Evolutionary conservation across 2,113 vertebrate species (phyloP), one percentile per base, ranked within the genome.

Genomic region (Nibea albiflora): DNA sequence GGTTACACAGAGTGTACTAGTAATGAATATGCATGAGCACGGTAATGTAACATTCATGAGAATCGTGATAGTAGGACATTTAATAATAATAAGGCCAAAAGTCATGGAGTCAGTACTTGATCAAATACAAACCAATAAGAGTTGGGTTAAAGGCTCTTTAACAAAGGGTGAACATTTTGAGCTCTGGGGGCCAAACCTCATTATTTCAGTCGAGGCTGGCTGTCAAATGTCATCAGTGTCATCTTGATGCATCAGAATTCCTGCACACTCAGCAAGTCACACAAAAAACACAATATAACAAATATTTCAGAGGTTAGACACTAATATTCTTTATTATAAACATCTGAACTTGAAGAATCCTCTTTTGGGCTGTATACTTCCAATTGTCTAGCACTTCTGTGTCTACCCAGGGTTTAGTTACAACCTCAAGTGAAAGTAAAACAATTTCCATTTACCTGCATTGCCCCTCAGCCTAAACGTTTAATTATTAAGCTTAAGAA

Each of bases 201-300:
- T 82, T 73, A 80, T 73, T 54, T 35, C 19, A 54, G 20, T 19
- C 5, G 15, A 58, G 64, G 22, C 15, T 24, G 66, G 42, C 4
- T 84, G 35, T 77, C 57, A 69, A 52, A 65, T 84, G 0, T 17
- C 47, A 60, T 78, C 63, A 58, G 31, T 9, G 57, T 58, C 53
- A 73, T 62, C 54, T 54, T 26, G 24, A 49, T 47, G 53, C 20
- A 65, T 81, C 52, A 26, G 20, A 14, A 5, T 22, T 66, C 16
- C 47, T 28, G 49, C 11, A 26, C 14, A 28, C 31, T 60, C 19
- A 17, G 64, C 57, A 63, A 62, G 9, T 9, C 28, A 63, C 24
- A 35, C 5, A 15, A 35, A 2, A n/a, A n/a, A 39, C 17, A 20
- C 16, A 22, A 39, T 7, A 39, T 60, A 50, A 52, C n/a, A 31